Evolutionary conservation across 2,113 vertebrate species (phyloP), one percentile per base, ranked within the genome.

Genomic region (Indicator maculatus): DNA sequence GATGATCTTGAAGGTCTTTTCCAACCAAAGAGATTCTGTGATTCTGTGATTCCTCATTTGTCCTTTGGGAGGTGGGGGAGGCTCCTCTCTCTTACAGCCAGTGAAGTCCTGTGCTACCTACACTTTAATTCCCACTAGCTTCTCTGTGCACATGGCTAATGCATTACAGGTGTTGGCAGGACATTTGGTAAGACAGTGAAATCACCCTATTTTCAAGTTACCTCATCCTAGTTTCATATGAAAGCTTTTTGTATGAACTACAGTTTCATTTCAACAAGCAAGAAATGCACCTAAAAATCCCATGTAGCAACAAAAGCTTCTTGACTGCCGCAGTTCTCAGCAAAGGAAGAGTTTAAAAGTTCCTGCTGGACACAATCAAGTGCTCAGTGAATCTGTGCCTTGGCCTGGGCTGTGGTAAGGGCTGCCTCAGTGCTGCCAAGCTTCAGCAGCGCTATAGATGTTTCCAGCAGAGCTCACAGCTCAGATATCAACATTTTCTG

Each of bases 51-150:
- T 73, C 74, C 67, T 87, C 53, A 38, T 16, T 63, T 66, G 11
- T 63, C 8, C 66, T 79, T 86, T 0, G 0, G 12, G 13, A 30
- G 8, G 8, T 23, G 11, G 8, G 18, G 11, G 7, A 4, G 17
- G 16, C 2, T 82, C 6, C 83, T 65, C 30, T 33, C 45, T 45
- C 45, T 58, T 11, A 13, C 3, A 55, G 33, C 5, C n/a, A 23
- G 21, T 8, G 4, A 58, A 81, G 12, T 65, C 64, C 50, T 63
- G 2, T 31, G 3, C 44, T 85, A 41, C 59, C 59, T 31, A 24
- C 16, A 6, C 2, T 4, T 83, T 31, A 55, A 64, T 60, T 83
- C 47, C 30, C 19, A 9, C 52, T 56, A 83, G 12, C 33, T 71
- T 82, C 24, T 50, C 20, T 36, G 59, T 28, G 55, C 11, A 39